Evolutionary conservation across 2,113 vertebrate species (phyloP).

Genomic region (Zapornia atra): DNA sequence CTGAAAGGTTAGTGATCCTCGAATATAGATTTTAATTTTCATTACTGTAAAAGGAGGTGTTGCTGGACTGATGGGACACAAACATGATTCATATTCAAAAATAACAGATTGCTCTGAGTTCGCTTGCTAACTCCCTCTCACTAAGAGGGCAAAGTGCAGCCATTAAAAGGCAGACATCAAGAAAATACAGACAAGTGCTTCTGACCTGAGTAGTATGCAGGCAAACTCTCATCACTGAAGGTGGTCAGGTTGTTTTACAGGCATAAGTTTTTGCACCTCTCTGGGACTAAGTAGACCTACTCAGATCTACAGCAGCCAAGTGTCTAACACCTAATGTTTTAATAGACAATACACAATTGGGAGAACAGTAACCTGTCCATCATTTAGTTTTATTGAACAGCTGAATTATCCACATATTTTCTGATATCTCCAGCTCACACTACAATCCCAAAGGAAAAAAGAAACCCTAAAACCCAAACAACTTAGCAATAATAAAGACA

Average conservation of each 20-base stretch:
- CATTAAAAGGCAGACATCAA: slow-evolving; percentile 2
- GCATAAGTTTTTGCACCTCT: background rate
- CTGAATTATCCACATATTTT: background rate
- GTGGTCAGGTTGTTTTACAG: background rate
- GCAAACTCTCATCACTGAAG: background rate
- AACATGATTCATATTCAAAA: slow-evolving; percentile 39
- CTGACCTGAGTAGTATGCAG: background rate
- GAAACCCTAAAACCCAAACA: no score
- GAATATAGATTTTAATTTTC: slow-evolving; percentile 9
- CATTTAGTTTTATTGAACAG: background rate
- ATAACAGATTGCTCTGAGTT: background rate
- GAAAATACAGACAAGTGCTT: background rate
- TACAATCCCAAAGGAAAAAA: background rate
- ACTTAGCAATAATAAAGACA: background rate
- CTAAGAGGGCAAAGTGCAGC: background rate
- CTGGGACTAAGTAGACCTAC: background rate
- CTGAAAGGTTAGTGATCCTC: slow-evolving; percentile 17
- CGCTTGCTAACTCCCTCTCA: background rate
- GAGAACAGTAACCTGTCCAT: background rate
- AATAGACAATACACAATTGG: background rate
- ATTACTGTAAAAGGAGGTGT: slow-evolving; percentile 15
- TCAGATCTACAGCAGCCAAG: background rate
- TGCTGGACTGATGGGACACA: background rate
- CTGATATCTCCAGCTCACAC: background rate
- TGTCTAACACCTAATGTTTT: background rate